phyloP scores from a whole-genome alignment of 2,888 invertebrate species.

The Pecten maximus region DNA sequence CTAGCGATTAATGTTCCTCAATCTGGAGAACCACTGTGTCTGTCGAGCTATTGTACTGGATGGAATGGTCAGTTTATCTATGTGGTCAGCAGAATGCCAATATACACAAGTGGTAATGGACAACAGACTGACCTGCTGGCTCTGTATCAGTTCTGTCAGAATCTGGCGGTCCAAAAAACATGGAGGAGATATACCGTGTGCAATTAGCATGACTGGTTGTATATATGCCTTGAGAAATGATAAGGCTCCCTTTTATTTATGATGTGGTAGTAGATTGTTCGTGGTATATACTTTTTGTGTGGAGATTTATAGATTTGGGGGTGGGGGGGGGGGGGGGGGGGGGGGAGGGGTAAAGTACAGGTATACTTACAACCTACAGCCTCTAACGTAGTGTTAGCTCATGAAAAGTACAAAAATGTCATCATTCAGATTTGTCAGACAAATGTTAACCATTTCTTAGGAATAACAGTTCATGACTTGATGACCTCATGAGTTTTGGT shows the following conservation, averaged over 20 bases:
- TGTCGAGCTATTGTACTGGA: neutral
- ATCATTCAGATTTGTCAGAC: neutral
- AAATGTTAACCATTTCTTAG: neutral
- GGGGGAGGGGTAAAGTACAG: neutral
- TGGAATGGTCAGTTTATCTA: slow-evolving; percentile 13
- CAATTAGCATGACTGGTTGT: neutral
- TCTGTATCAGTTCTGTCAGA: neutral
- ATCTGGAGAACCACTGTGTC: neutral
- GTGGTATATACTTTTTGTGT: neutral
- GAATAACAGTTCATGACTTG: neutral
- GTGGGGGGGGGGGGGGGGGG: neutral
- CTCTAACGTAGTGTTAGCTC: neutral
- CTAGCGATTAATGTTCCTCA: neutral
- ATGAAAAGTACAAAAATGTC: neutral
- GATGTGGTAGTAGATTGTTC: neutral
- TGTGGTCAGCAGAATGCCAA: neutral
- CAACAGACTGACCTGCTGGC: neutral
- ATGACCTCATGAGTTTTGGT: neutral
- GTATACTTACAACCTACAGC: neutral
- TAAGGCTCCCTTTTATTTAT: neutral
- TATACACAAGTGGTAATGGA: slow-evolving; percentile 14
- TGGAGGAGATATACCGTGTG: neutral
- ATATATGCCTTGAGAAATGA: neutral
- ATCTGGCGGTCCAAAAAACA: neutral
- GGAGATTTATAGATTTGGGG: neutral